A percentile compares a stretch with the other conserved stretches of the same genome.
Conservation (phyloP, 2,888 invertebrate genomes). For the Aphidius colemani region DNA sequence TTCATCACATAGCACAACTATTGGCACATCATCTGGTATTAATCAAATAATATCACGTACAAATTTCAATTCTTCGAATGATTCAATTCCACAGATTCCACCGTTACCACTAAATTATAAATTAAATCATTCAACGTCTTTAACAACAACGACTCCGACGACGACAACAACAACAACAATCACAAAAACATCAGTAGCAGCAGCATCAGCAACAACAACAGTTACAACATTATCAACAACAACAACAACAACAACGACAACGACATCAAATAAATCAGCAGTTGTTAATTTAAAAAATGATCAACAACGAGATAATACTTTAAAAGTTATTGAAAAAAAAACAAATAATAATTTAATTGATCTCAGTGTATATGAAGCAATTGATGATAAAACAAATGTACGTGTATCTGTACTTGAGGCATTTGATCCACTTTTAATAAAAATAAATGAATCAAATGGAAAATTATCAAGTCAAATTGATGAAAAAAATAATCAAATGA, state of each 20-base stretch:
- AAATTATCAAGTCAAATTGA: background rate
- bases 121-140: constrained; percentile 30
- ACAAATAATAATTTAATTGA: constrained; percentile 67
- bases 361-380: constrained; percentile 60
- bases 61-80: constrained; percentile 52
- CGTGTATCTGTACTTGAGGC: constrained; percentile 80
- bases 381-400: constrained; percentile 63
- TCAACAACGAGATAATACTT: constrained; percentile 8
- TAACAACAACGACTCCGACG: constrained; percentile 43
- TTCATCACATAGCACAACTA: constrained; percentile 52
- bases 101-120: constrained; percentile 56
- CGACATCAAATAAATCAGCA: constrained; percentile 8
- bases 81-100: constrained; percentile 55
- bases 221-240: too few species aligned
- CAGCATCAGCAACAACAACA: too few species aligned
- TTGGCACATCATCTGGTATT: constrained; percentile 53
- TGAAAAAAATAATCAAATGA: constrained; percentile 45
- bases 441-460: constrained; percentile 59
- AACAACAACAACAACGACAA: too few species aligned
- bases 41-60: constrained; percentile 55
- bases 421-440: constrained; percentile 80
- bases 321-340: constrained; percentile 61
- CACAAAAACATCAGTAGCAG: too few species aligned
- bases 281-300: too few species aligned
- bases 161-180: constrained; percentile 31